A percentile compares a stretch with the other conserved stretches of the same genome.
Conservation (phyloP, 1,140 invertebrate genomes). For the Drosophila bocqueti region DNA sequence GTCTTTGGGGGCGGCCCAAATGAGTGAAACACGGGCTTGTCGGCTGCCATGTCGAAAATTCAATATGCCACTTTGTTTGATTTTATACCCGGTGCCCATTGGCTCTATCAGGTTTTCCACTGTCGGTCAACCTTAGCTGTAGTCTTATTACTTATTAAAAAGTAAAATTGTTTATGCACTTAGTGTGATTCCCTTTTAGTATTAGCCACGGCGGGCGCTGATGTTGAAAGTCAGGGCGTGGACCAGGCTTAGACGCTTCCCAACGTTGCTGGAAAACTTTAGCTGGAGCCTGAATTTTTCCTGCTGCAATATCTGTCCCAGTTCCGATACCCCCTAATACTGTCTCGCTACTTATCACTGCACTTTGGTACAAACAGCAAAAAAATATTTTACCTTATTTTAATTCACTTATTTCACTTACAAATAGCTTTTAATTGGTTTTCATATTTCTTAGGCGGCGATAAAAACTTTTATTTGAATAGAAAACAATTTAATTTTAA, state of each 20-base stretch:
- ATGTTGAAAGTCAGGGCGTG: background rate
- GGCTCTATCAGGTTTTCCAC: background rate
- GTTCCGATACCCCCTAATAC: constrained; percentile 14
- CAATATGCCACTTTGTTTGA: background rate
- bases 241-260: constrained; percentile 26
- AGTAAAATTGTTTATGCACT: constrained; percentile 10
- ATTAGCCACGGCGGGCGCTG: background rate
- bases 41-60: background rate
- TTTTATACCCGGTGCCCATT: background rate
- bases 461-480: background rate
- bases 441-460: background rate
- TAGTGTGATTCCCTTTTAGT: constrained; percentile 16
- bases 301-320: constrained; percentile 39
- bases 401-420: background rate
- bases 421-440: background rate
- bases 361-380: constrained; percentile 1
- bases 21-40: background rate
- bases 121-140: background rate
- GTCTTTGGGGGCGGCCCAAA: background rate
- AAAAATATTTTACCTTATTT: background rate
- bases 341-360: constrained; percentile 59
- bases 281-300: constrained; percentile 31
- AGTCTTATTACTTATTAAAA: background rate
- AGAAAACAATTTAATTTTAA: no score
- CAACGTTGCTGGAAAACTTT: constrained; percentile 27